Evolutionary conservation across 1,140 invertebrate genomes (phyloP), one percentile per base, ranked within the genome.

Genomic region (Delia radicum): DNA sequence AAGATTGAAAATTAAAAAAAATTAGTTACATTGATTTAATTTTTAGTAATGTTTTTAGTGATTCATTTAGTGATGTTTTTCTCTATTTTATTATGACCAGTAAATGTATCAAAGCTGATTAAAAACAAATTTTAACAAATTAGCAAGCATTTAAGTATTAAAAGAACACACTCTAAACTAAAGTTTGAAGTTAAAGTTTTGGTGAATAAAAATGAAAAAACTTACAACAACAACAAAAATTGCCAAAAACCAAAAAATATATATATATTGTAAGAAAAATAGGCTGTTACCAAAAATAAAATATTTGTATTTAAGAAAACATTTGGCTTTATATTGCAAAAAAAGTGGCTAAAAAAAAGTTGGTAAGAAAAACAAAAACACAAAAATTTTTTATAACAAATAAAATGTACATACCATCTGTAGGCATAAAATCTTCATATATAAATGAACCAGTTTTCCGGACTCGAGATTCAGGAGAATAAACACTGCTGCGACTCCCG

Each of bases 361-460:
- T 55, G 48, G n/a, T 55, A 55, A 55, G 18, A 21, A n/a, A 21
- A 55, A 55, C 48, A 55, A 55, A 55, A 55, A 21, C n/a, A 55
- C 48, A 55, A 24, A 21, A 21, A 31, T 29, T 67, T 29, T 27
- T 29, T 24, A 29, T 26, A 46, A n/a, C 18, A 31, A 63, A 24
- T n/a, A 75, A 79, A 55, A 55, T 21, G 24, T 74, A 85, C 88
- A 87, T 92, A 86, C 98, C 98, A 91, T 99, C 98, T 26, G 98
- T 99, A 1, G 98, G 98, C 97, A 99, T 99, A 87, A 99, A 99
- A 88, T 99, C 98, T 91, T 99, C 98, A 87, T 99, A 99, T 84
- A 99, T 99, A 88, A 96, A 99, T 10, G 97, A 99, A 18, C 98
- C 98, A 21, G 95, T 96, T 88, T 97, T 98, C 29, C 98, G 90